Percentiles rank a stretch among this genome's conserved stretches.
These are phyloP conservation scores for Chloromyia formosa DNA, from an alignment of 2,888 invertebrate species.

Conservation along the genomic window DNA sequence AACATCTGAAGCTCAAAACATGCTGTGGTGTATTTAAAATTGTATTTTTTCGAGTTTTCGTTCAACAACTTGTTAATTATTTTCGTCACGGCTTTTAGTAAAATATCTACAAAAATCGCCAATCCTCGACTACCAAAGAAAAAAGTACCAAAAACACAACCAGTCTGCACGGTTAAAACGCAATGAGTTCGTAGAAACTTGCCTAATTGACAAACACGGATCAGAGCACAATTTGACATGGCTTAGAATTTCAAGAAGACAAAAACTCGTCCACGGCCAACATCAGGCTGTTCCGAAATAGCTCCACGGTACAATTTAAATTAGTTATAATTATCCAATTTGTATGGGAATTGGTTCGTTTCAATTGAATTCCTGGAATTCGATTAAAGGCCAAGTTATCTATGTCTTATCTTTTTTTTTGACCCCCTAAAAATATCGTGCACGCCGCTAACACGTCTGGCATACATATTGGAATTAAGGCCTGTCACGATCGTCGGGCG, in stretches of 20 bases:
- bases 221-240: conserved; percentile 9
- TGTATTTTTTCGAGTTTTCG: too few species aligned
- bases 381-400: neutral
- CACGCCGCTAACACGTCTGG: neutral
- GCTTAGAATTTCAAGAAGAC: neutral
- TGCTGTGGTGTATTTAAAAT: too few species aligned
- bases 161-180: neutral
- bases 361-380: conserved; percentile 20
- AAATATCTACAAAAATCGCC: conserved; percentile 16
- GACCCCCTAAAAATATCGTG: neutral
- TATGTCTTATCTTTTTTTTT: neutral
- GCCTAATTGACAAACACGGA: conserved; percentile 15
- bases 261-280: neutral
- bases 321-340: conserved; percentile 46
- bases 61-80: conserved; percentile 42
- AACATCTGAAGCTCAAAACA: too few species aligned
- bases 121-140: neutral
- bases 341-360: conserved; percentile 40
- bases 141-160: neutral
- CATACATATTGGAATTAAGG: conserved; percentile 37
- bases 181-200: neutral
- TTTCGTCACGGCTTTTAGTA: conserved; percentile 47
- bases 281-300: neutral
- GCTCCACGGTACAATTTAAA: conserved; percentile 49
- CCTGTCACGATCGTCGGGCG: neutral